These are phyloP conservation scores for Thymallus thymallus DNA, from an alignment of 2,113 vertebrate species.

Conservation along the genomic window DNA sequence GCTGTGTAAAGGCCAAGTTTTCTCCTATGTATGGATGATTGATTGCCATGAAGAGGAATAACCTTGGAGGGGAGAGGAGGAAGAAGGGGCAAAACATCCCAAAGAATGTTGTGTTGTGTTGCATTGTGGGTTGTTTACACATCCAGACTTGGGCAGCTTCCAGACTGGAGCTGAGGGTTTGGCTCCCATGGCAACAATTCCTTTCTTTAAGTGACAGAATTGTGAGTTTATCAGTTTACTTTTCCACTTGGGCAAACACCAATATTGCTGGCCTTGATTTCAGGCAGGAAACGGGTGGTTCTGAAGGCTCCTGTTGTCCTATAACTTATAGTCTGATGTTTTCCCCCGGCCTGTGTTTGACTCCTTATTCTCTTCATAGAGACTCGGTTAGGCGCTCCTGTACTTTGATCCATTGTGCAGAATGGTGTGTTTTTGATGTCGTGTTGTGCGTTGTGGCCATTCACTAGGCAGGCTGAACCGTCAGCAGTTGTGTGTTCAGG, in stretches of 20 bases:
- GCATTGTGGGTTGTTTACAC: background rate
- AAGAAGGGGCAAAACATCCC: background rate
- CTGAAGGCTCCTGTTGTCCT: background rate
- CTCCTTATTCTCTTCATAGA: background rate
- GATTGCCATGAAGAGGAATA: background rate
- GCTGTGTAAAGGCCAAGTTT: too few species aligned
- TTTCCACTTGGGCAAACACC: background rate
- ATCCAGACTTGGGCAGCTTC: background rate
- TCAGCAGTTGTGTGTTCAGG: conserved; percentile 47
- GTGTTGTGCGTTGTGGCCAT: conserved; percentile 64
- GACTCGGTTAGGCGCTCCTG: background rate
- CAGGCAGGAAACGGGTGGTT: background rate
- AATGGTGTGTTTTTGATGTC: conserved; percentile 41
- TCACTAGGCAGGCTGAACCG: conserved; percentile 40
- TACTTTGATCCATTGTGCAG: conserved; percentile 27
- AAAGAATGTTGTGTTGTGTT: background rate
- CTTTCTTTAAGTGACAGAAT: background rate
- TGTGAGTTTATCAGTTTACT: background rate
- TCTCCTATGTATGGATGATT: too few species aligned
- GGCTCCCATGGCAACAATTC: background rate
- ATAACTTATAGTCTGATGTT: background rate
- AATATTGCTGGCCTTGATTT: background rate
- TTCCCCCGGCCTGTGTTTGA: background rate
- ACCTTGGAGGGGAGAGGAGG: background rate
- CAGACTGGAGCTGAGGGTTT: background rate